Conservation (phyloP, 2,113 vertebrate species). For the Trichomycterus rosablanca region DNA sequence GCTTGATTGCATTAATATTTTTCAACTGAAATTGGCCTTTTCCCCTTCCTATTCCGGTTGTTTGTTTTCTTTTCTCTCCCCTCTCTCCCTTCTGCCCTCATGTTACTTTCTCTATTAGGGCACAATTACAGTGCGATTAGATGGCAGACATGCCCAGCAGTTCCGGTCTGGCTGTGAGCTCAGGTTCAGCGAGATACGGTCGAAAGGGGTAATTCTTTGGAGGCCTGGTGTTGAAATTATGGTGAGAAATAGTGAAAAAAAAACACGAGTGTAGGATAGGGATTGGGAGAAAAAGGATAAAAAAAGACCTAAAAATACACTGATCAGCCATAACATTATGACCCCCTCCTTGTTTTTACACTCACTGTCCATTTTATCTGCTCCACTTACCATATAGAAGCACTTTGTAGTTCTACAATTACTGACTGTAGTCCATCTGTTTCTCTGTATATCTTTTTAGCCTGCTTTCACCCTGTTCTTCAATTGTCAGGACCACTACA, state of each 20-base stretch:
- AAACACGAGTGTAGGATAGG: neutral
- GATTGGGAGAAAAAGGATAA: conserved; percentile 4
- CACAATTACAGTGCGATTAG: conserved; percentile 67
- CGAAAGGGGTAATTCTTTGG: conserved; percentile 33
- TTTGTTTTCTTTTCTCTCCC: conserved; percentile 56
- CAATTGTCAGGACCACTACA: too few species aligned
- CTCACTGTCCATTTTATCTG: too few species aligned
- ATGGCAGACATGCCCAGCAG: conserved; percentile 57
- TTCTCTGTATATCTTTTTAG: too few species aligned
- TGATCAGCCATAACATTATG: too few species aligned
- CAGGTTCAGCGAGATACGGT: conserved; percentile 38
- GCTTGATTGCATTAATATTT: conserved; percentile 74
- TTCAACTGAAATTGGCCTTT: conserved; percentile 66
- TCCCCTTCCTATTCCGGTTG: conserved; percentile 67
- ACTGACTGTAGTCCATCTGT: too few species aligned
- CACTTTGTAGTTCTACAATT: too few species aligned
- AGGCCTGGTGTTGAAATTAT: conserved; percentile 12
- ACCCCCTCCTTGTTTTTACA: too few species aligned
- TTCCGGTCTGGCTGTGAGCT: conserved; percentile 51
- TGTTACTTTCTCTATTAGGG: conserved; percentile 60
- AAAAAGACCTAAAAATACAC: too few species aligned
- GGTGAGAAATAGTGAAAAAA: conserved; percentile 12
- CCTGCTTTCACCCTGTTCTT: too few species aligned
- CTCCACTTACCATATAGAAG: too few species aligned
- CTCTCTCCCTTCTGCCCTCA: conserved; percentile 39